A percentile compares a stretch with the other conserved stretches of the same genome.
phyloP scores from a whole-genome alignment of 2,888 invertebrate genomes.

The Eueremaeus valkanovi region DNA sequence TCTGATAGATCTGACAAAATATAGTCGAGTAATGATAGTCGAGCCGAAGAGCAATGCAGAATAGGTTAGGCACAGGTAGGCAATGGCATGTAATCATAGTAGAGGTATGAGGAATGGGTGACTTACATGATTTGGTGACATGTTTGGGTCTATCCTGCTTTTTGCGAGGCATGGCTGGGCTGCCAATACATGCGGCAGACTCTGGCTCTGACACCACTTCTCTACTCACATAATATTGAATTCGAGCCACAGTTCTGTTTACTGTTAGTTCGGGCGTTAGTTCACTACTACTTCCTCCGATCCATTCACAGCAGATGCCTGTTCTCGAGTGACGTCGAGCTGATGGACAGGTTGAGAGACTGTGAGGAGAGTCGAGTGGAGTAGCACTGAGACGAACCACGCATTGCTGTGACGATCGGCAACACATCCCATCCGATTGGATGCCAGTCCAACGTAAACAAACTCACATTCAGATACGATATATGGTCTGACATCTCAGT shows the following conservation, averaged over 20 bases:
- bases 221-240: conserved; percentile 20
- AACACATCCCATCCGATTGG: conserved; percentile 15
- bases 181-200: conserved; percentile 25
- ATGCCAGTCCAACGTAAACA: neutral
- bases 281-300: conserved; percentile 29
- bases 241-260: conserved; percentile 4
- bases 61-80: no score
- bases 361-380: neutral
- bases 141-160: conserved; percentile 40
- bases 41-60: no score
- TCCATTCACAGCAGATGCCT: conserved; percentile 35
- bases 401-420: conserved; percentile 31
- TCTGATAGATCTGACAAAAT: no score
- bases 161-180: conserved; percentile 37
- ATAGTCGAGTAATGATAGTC: no score
- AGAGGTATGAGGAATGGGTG: neutral
- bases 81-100: no score
- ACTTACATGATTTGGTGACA: conserved; percentile 38
- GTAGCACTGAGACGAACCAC: conserved; percentile 28
- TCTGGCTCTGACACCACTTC: conserved; percentile 13
- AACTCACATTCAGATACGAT: neutral
- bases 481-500: conserved; percentile 22
- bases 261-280: conserved; percentile 31
- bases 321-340: conserved; percentile 21
- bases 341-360: conserved; percentile 33